These are phyloP conservation scores for Melipona bicolor DNA, from an alignment of 2,888 invertebrate species.

Conservation along the genomic window DNA sequence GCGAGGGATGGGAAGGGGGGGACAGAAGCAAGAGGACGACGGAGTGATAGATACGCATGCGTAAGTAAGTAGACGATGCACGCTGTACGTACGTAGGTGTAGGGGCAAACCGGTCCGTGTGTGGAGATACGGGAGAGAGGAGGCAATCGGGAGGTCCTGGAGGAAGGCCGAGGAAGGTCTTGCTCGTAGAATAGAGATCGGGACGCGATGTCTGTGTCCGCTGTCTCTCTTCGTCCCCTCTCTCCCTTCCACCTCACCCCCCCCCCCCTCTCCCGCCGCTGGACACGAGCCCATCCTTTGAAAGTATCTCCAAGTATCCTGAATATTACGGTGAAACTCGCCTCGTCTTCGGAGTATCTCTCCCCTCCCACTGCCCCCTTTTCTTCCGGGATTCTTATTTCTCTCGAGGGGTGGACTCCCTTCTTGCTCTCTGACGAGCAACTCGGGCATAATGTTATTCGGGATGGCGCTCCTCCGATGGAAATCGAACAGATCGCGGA, in stretches of 20 bases:
- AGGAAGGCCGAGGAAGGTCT: conserved; percentile 53
- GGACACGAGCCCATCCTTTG: conserved; percentile 79
- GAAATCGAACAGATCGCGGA: conserved; percentile 21
- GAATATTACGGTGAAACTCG: conserved; percentile 69
- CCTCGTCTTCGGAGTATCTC: conserved; percentile 55
- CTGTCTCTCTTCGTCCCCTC: conserved; percentile 26
- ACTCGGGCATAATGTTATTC: conserved; percentile 52
- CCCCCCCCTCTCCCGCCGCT: conserved; percentile 36
- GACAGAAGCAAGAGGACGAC: neutral
- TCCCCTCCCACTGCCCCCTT: conserved; percentile 15
- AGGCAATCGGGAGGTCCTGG: conserved; percentile 49
- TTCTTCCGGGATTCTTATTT: conserved; percentile 57
- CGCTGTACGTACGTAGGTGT: neutral
- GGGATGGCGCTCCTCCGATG: conserved; percentile 40
- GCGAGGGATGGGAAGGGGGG: neutral
- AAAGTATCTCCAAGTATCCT: conserved; percentile 75
- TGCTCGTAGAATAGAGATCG: conserved; percentile 68
- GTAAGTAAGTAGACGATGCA: conserved; percentile 30
- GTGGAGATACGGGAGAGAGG: conserved; percentile 21
- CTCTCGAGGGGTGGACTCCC: conserved; percentile 39
- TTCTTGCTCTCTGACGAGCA: conserved; percentile 4
- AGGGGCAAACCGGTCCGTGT: neutral
- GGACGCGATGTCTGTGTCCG: conserved; percentile 69
- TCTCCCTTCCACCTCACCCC: neutral
- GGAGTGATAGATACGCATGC: conserved; percentile 30